Conservation (phyloP, 2,888 invertebrate species). For the Calameuta filiformis region DNA sequence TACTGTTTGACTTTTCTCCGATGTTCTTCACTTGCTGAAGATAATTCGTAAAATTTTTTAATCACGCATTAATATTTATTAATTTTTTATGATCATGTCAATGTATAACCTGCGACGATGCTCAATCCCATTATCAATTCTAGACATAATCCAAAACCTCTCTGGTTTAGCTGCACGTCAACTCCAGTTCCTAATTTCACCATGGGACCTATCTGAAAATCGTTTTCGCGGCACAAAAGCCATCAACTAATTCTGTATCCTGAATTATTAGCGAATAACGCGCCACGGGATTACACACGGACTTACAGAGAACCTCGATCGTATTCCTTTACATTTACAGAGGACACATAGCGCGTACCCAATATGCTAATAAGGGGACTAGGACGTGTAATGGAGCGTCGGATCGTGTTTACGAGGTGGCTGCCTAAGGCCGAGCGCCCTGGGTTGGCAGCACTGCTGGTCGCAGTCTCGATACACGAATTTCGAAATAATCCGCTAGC, state of each 20-base stretch:
- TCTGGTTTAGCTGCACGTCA: background rate
- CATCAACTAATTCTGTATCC: background rate
- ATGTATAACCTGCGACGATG: too few relatives aligned
- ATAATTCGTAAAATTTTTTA: background rate
- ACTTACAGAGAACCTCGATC: background rate
- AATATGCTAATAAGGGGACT: constrained; percentile 48
- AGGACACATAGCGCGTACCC: constrained; percentile 17
- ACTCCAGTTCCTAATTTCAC: background rate
- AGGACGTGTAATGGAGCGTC: constrained; percentile 34
- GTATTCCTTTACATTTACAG: background rate
- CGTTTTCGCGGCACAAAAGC: background rate
- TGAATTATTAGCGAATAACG: background rate
- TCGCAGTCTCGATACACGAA: background rate
- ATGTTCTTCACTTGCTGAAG: too few relatives aligned
- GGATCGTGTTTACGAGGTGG: constrained; percentile 43
- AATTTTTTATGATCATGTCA: background rate
- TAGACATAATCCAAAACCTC: background rate
- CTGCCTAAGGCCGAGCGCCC: background rate
- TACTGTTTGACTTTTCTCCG: background rate
- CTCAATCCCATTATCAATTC: background rate
- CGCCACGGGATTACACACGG: background rate
- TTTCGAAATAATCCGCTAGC: background rate
- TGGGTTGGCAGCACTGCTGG: background rate
- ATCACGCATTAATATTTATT: background rate
- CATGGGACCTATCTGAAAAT: background rate